Conservation (phyloP, 1,140 invertebrate species). For the Aphaenogaster ashmeadi region DNA sequence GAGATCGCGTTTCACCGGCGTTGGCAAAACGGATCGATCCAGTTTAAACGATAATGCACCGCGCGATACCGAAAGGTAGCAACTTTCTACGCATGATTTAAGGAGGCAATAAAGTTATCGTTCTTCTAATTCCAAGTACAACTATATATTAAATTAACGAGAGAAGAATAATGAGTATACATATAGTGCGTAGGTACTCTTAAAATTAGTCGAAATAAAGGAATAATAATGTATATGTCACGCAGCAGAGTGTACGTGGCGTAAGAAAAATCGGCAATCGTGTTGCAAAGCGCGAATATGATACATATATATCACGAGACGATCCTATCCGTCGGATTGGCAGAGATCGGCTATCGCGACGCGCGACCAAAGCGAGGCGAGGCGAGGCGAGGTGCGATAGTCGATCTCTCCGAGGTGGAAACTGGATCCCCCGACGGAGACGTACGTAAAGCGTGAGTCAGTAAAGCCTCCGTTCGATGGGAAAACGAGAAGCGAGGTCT, state of each 20-base stretch:
- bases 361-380: neutral
- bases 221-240: too few relatives aligned
- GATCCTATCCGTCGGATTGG: neutral
- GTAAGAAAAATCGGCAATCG: neutral
- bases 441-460: constrained; percentile 54
- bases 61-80: neutral
- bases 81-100: constrained; percentile 17
- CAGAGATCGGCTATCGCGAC: neutral
- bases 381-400: constrained; percentile 18
- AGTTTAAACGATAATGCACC: neutral
- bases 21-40: constrained; percentile 17
- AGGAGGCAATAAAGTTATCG: neutral
- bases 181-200: neutral
- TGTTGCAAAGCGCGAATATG: neutral
- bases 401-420: constrained; percentile 8
- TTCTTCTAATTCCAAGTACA: neutral
- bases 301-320: neutral
- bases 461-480: constrained; percentile 55
- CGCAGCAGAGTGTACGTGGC: too few relatives aligned
- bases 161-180: neutral
- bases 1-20: constrained; percentile 19
- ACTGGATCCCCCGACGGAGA: constrained; percentile 58
- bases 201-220: neutral
- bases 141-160: neutral
- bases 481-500: constrained; percentile 26